phyloP scores from a whole-genome alignment of 2,113 vertebrate species.

The Entosphenus tridentatus region DNA sequence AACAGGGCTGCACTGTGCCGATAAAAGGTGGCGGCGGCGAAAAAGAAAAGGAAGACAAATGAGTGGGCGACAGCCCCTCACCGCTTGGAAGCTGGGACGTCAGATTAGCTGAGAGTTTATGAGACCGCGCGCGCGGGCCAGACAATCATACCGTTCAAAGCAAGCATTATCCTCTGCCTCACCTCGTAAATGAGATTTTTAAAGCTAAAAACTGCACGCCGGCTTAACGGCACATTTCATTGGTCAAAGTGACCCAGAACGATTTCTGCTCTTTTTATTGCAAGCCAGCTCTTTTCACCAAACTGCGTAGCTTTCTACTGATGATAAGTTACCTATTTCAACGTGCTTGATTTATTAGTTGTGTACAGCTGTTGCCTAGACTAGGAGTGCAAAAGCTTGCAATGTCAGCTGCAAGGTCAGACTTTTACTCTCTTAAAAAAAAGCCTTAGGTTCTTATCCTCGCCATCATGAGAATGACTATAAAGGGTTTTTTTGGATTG shows the following conservation, averaged over 20 bases:
- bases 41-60: no score
- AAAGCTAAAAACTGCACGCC: neutral
- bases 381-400: conserved; percentile 97
- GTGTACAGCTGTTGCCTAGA: conserved; percentile 72
- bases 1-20: no score
- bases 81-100: neutral
- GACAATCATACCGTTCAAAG: neutral
- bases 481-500: conserved; percentile 19
- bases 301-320: neutral
- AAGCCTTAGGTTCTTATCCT: conserved; percentile 42
- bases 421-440: conserved; percentile 41
- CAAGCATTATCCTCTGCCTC: neutral
- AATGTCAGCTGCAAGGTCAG: conserved; percentile 99
- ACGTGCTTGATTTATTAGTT: conserved; percentile 95
- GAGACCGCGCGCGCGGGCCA: neutral
- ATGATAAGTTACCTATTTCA: conserved; percentile 1
- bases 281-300: neutral
- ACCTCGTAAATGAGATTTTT: conserved; percentile 2
- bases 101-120: neutral
- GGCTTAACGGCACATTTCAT: conserved; percentile 5
- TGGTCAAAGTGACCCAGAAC: conserved; percentile 2
- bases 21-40: no score
- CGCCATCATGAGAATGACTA: conserved; percentile 28
- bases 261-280: neutral
- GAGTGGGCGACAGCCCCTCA: no score